Conservation (phyloP, 1,140 invertebrate species). For the Phymastichus coffea region DNA sequence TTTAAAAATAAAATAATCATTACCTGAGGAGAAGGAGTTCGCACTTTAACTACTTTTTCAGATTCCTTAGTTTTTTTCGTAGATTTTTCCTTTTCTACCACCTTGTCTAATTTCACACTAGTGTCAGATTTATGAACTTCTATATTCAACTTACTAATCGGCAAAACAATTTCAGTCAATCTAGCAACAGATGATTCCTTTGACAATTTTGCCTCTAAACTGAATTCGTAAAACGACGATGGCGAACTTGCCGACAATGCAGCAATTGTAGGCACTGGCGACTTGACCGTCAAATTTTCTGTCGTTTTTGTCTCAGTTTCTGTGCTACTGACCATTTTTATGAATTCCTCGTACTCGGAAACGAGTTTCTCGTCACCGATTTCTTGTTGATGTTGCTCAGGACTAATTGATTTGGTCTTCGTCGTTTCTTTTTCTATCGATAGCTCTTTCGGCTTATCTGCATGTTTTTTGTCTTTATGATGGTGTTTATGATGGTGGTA, state of each 20-base stretch:
- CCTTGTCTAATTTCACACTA: neutral
- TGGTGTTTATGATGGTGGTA: slow-evolving; percentile 20
- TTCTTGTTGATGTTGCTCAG: slow-evolving; percentile 1
- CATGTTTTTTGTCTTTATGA: slow-evolving; percentile 11
- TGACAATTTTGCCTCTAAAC: slow-evolving; percentile 39
- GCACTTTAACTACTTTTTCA: neutral
- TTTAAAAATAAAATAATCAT: too few relatives aligned
- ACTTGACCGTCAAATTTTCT: neutral
- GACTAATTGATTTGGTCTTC: neutral
- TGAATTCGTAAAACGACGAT: slow-evolving; percentile 38
- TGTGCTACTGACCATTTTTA: slow-evolving; percentile 47
- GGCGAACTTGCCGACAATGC: slow-evolving; percentile 1
- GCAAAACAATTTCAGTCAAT: too few relatives aligned
- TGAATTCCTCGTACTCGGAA: slow-evolving; percentile 55
- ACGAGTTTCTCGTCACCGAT: slow-evolving; percentile 45
- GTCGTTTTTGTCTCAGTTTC: slow-evolving; percentile 13
- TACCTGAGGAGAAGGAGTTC: neutral
- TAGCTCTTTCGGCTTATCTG: neutral
- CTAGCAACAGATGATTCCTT: slow-evolving; percentile 19
- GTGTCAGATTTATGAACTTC: too few relatives aligned
- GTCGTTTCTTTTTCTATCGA: slow-evolving; percentile 19
- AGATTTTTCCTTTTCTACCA: neutral
- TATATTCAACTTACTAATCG: too few relatives aligned
- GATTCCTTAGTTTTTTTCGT: neutral
- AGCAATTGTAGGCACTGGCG: neutral